These are phyloP conservation scores for Pollachius pollachius DNA, from an alignment of 2,113 vertebrate genomes.

Conservation along the genomic window DNA sequence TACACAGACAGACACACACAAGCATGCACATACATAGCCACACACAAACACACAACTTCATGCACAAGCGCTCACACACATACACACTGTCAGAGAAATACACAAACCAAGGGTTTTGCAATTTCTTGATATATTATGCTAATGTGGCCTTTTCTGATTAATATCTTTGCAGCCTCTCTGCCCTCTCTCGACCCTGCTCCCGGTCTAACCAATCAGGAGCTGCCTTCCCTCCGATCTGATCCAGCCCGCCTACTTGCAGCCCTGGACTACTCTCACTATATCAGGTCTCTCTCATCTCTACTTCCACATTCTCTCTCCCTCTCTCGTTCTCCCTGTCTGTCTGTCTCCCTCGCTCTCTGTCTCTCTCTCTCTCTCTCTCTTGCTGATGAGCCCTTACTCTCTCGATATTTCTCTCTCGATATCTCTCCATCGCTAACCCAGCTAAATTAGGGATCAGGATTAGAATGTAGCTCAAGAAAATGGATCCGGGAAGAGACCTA, in stretches of 20 bases:
- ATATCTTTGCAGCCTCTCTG: conserved; percentile 26
- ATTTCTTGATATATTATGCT: neutral
- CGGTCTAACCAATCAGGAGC: conserved; percentile 18
- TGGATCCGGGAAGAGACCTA: too few relatives aligned
- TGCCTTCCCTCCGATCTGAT: neutral
- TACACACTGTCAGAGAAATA: neutral
- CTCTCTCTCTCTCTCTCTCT: neutral
- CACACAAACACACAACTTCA: neutral
- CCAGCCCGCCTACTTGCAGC: neutral
- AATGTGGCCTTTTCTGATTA: conserved; percentile 1
- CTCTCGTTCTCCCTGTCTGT: neutral
- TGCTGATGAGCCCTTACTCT: neutral
- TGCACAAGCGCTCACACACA: conserved; percentile 11
- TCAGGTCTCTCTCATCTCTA: conserved; percentile 45
- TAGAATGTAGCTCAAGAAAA: too few relatives aligned
- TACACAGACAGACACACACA: neutral
- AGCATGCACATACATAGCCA: neutral
- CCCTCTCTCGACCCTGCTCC: conserved; percentile 7
- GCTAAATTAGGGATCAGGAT: too few relatives aligned
- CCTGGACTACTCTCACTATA: conserved; percentile 52
- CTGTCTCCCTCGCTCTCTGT: neutral
- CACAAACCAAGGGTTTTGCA: neutral
- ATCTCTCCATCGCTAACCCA: neutral
- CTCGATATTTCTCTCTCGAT: neutral
- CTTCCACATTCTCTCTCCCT: neutral